These are phyloP conservation scores for Orchesella flavescens DNA, from an alignment of 2,888 invertebrate species.

Conservation along the genomic window DNA sequence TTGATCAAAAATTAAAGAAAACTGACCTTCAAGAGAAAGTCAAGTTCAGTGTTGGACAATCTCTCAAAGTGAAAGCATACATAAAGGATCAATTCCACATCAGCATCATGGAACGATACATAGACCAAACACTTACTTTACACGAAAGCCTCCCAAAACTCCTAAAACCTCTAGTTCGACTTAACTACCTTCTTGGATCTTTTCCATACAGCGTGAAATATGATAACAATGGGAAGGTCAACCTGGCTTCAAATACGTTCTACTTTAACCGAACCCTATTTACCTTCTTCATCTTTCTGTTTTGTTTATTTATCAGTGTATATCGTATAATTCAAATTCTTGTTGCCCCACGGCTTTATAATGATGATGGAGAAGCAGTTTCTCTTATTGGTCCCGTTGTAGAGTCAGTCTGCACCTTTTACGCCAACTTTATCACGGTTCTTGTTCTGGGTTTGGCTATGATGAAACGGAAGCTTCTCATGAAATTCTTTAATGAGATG, in stretches of 20 bases:
- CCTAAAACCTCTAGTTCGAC: slow-evolving; percentile 28
- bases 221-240: slow-evolving; percentile 11
- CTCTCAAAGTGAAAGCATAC: too few species aligned
- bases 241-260: slow-evolving; percentile 29
- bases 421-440: slow-evolving; percentile 36
- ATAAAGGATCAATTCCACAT: background rate
- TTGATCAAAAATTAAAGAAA: too few species aligned
- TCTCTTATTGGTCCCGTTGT: slow-evolving; percentile 15
- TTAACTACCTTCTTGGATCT: slow-evolving; percentile 46
- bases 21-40: too few species aligned
- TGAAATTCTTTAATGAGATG: slow-evolving; percentile 34
- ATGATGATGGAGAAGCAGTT: slow-evolving; percentile 3
- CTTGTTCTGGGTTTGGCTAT: slow-evolving; percentile 29
- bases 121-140: slow-evolving; percentile 6
- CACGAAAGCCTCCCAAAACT: slow-evolving; percentile 6
- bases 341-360: background rate
- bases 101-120: slow-evolving; percentile 39
- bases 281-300: slow-evolving; percentile 26
- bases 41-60: too few species aligned
- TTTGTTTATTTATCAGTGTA: background rate
- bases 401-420: slow-evolving; percentile 29
- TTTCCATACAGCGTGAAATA: slow-evolving; percentile 37
- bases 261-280: slow-evolving; percentile 34
- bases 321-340: background rate
- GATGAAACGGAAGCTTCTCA: slow-evolving; percentile 18